A percentile compares a stretch with the other conserved stretches of the same genome.
phyloP scores from a whole-genome alignment of 2,888 invertebrate genomes.

The Dysmachus trigonus region DNA sequence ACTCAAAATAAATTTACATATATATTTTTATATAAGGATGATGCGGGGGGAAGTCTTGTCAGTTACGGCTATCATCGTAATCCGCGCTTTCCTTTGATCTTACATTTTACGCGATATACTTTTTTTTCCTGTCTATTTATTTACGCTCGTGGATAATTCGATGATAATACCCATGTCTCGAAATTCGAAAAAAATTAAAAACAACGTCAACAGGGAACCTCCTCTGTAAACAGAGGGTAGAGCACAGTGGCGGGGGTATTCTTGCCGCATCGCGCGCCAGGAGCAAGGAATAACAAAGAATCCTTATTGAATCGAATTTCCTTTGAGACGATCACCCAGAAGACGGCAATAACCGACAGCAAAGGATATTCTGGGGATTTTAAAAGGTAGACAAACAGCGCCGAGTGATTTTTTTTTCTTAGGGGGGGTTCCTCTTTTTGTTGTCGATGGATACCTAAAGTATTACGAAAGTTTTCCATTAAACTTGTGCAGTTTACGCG shows the following conservation, averaged over 20 bases:
- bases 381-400: constrained; percentile 31
- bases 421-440: background rate
- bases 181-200: background rate
- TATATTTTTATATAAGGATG: no score
- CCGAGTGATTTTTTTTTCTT: background rate
- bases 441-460: constrained; percentile 19
- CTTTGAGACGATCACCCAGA: constrained; percentile 35
- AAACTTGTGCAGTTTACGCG: background rate
- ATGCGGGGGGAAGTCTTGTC: background rate
- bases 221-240: background rate
- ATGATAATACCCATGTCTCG: background rate
- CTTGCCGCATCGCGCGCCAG: background rate
- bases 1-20: background rate
- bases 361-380: constrained; percentile 35
- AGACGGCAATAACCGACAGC: constrained; percentile 27
- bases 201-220: background rate
- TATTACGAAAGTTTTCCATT: constrained; percentile 37
- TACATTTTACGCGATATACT: background rate
- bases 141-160: background rate
- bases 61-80: background rate
- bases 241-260: background rate
- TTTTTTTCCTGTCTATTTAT: background rate
- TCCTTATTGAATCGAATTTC: constrained; percentile 39
- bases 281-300: background rate
- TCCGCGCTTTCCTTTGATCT: background rate